Evolutionary conservation across 2,888 invertebrate genomes (phyloP), one percentile per base, ranked within the genome.

Genomic region (Chrysolina americana): DNA sequence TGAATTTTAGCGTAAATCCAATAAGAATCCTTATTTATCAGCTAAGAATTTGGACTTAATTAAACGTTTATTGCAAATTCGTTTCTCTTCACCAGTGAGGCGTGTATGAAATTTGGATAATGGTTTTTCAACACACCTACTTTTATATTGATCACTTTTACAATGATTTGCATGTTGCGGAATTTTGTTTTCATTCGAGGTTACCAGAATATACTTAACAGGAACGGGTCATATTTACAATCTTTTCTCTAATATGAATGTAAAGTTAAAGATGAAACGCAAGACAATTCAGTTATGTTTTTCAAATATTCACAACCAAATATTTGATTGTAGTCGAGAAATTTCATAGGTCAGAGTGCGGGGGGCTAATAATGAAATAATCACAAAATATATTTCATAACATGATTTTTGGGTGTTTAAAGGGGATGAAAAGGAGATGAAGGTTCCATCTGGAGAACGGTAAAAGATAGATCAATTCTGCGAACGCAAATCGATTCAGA

Each of bases 151-250:
- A 53, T 21, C 11, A 53, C 21, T 53, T 53, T 53, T 21, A 53
- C 21, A 23, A 53, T 11, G 17, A 11, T 53, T 53, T 53, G 53
- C 53, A 53, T 53, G 21, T 53, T 53, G 19, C 21, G 53, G 53
- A 11, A 23, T 53, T 21, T 13, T 53, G 17, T 53, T 11, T 21
- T 21, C 53, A 21, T 53, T 53, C 5, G 3, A 53, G 21, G 48
- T 48, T 17, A 48, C 8, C 19, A 19, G 21, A 53, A 53, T 53
- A 1, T 11, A 10, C 21, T 53, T 53, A 53, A 53, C 53, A 21
- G 53, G 21, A 0, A 0, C n/a, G n/a, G n/a, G n/a, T 11, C 15
- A 11, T 21, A n/a, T 53, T 15, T 3, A 53, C 17, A 44, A 44
- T 1, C 2, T 44, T 1, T 5, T 15, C 44, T 3, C 15, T 44